phyloP scores from a whole-genome alignment of 2,113 vertebrate species.

The Nothobranchius kuhntae region DNA sequence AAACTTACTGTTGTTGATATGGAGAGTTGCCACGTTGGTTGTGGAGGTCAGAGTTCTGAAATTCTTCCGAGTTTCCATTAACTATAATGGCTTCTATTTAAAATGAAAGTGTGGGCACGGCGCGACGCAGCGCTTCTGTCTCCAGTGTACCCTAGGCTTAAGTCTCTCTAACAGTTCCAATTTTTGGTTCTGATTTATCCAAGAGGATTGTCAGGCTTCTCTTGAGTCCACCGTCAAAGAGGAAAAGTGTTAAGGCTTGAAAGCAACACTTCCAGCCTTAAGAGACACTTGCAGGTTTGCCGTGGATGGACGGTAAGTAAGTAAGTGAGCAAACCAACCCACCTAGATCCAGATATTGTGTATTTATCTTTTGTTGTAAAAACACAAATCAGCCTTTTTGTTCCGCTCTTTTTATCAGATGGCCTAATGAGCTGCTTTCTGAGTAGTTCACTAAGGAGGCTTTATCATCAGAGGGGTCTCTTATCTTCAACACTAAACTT shows the following conservation, averaged over 20 bases:
- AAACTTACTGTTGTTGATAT: no score
- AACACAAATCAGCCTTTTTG: slow-evolving; percentile 56
- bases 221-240: slow-evolving; percentile 31
- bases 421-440: slow-evolving; percentile 54
- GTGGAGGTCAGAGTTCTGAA: no score
- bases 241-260: slow-evolving; percentile 34
- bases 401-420: slow-evolving; percentile 55
- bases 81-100: no score
- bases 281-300: slow-evolving; percentile 46
- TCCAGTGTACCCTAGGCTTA: neutral
- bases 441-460: slow-evolving; percentile 28
- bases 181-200: slow-evolving; percentile 37
- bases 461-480: slow-evolving; percentile 49
- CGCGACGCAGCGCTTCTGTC: no score
- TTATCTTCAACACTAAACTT: slow-evolving; percentile 60
- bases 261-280: slow-evolving; percentile 40
- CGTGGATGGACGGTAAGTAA: slow-evolving; percentile 18
- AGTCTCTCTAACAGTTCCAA: slow-evolving; percentile 38
- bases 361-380: slow-evolving; percentile 57
- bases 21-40: no score
- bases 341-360: slow-evolving; percentile 43
- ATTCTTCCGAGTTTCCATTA: no score
- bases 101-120: no score
- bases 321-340: slow-evolving; percentile 62
- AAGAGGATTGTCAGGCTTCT: slow-evolving; percentile 55